A percentile compares a stretch with the other conserved stretches of the same genome.
These are phyloP conservation scores for Pollicipes pollicipes DNA, from an alignment of 1,140 invertebrate species.

Conservation along the genomic window DNA sequence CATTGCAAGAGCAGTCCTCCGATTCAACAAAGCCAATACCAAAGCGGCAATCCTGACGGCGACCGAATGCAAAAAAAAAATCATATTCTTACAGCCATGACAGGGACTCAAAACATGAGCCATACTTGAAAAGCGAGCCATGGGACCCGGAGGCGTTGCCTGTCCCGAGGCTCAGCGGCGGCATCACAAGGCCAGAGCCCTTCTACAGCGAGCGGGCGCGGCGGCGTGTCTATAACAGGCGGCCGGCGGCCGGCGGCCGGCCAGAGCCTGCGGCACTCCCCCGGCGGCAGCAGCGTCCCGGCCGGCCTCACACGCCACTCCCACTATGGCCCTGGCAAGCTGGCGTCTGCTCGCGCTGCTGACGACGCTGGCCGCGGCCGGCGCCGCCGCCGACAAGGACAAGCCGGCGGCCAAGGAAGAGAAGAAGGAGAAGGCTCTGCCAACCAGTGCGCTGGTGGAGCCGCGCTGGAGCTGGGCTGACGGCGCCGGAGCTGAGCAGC, in stretches of 20 bases:
- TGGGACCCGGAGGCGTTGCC: too few species aligned
- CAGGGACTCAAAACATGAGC: too few species aligned
- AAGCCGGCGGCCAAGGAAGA: not conserved
- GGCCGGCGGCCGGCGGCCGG: too few species aligned
- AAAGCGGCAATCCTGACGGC: too few species aligned
- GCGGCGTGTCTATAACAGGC: not conserved
- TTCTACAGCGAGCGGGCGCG: not conserved
- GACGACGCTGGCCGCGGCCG: not conserved
- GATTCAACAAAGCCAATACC: too few species aligned
- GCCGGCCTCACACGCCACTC: too few species aligned
- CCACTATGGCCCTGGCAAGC: not conserved
- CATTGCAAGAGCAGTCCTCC: too few species aligned
- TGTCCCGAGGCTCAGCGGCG: too few species aligned
- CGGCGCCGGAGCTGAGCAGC: not conserved
- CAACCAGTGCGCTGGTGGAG: not conserved
- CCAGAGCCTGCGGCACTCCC: not conserved
- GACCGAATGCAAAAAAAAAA: too few species aligned
- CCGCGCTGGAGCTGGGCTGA: not conserved
- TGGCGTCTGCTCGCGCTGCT: not conserved
- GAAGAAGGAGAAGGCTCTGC: not conserved
- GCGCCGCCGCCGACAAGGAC: not conserved
- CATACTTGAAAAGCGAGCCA: too few species aligned
- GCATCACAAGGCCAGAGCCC: too few species aligned
- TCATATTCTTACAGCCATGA: too few species aligned
- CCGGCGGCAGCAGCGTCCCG: not conserved